phyloP scores from a whole-genome alignment of 92 coral and sea anemone genomes.

The Chrysogorgia sp. region DNA sequence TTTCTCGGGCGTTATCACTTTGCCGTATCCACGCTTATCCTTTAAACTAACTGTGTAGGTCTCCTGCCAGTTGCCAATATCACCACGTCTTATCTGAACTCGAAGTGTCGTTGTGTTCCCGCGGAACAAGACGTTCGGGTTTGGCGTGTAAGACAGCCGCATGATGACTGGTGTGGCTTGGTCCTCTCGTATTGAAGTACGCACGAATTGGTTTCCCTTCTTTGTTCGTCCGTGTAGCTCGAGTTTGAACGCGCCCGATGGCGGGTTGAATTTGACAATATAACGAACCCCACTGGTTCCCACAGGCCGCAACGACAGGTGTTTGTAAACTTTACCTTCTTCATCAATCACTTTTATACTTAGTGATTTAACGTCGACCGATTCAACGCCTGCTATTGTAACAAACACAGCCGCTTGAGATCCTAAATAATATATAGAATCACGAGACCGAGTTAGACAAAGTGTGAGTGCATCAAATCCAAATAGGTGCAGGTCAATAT shows the following conservation, averaged over 20 bases:
- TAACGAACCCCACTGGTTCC: constrained; percentile 71
- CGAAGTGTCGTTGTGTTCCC: neutral
- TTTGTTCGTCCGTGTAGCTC: constrained; percentile 67
- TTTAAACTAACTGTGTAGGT: neutral
- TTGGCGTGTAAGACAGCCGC: constrained; percentile 60
- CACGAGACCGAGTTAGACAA: too few relatives aligned
- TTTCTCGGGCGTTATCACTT: neutral
- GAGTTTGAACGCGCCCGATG: constrained; percentile 66
- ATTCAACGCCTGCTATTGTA: constrained; percentile 72
- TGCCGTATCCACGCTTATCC: constrained; percentile 12
- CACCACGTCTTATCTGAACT: constrained; percentile 2
- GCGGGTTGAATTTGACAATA: constrained; percentile 67
- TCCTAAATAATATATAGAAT: neutral
- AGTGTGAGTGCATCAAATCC: too few relatives aligned
- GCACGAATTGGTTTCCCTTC: constrained; percentile 61
- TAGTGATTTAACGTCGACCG: constrained; percentile 44
- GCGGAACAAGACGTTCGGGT: constrained; percentile 19
- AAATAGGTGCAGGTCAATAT: too few relatives aligned
- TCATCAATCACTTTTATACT: constrained; percentile 56
- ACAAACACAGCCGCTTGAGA: constrained; percentile 49
- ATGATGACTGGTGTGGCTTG: constrained; percentile 61
- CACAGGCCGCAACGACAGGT: constrained; percentile 28
- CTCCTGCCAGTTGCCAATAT: neutral
- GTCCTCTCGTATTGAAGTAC: constrained; percentile 52
- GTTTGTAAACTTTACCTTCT: constrained; percentile 14